Base-by-base conservation (phyloP, 2,888 invertebrate genomes). In the Tenthredo notha region DNA sequence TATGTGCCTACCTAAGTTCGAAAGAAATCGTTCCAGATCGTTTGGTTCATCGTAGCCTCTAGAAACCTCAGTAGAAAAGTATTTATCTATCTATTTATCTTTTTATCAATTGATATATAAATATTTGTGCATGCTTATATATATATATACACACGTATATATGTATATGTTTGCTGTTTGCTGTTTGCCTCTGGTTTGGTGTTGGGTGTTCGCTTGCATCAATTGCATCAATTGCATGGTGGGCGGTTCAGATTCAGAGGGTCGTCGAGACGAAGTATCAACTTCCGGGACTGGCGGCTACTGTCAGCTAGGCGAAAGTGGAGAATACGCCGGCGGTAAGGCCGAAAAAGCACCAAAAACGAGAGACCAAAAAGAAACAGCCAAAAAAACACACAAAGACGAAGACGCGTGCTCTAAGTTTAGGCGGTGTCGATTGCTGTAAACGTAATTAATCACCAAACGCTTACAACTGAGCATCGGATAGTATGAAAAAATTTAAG, bases 401-500 rank as follows among this genome's bases (percentile, higher is more conserved):
- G 87, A 88, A 54, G 88, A 90, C 83, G 85, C 87, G 87, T 92
- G 91, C 88, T 90, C 88, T 85, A 90, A 88, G 33, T 85, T 90
- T 85, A 89, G 87, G 84, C 88, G 88, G 50, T 92, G 92, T 88
- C 90, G 90, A 86, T 89, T 92, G 85, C 90, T 90, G 65, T 92
- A 88, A 91, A 75, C 21, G 6, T 61, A 40, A 61, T 37, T 21
- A 18, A 25, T 61, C 12, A 25, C 25, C 7, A 12, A 25, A 61
- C 21, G 21, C 10, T 0, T 21, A 61, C 12, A 25, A 25, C 25
- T 61, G 9, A 61, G 61, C 21, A 61, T 25, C 61, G 61, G 25
- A 12, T 25, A 58, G 0, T 21, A 43, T 43, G 0, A 21, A 21
- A 9, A 58, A 10, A 25, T 58, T 58, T 25, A 7, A 58, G 21